A percentile compares a stretch with the other conserved stretches of the same genome.
phyloP scores from a whole-genome alignment of 1,140 invertebrate genomes.

The Pseudomyrmex dendroicus region DNA sequence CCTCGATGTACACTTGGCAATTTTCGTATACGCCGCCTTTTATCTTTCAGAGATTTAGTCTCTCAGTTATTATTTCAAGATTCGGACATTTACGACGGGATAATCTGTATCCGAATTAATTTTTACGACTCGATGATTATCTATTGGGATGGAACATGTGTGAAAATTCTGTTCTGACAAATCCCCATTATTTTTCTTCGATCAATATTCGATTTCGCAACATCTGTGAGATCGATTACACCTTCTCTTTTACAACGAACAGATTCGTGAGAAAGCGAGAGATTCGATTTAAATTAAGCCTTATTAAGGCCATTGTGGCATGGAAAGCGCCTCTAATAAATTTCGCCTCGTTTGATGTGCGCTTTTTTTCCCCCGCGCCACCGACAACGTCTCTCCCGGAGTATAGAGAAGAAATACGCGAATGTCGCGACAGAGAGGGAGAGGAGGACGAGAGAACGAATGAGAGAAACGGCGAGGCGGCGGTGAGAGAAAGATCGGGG shows the following conservation, averaged over 20 bases:
- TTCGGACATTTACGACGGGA: constrained; percentile 1
- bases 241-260: neutral
- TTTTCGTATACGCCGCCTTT: constrained; percentile 38
- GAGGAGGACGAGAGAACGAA: neutral
- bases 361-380: constrained; percentile 13
- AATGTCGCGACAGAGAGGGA: constrained; percentile 4
- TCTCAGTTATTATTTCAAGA: constrained; percentile 46
- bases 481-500: constrained; percentile 35
- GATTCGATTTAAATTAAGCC: constrained; percentile 66
- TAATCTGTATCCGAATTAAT: constrained; percentile 45
- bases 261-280: constrained; percentile 7
- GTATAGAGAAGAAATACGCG: neutral
- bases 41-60: constrained; percentile 40
- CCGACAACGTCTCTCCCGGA: neutral
- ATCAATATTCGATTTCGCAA: neutral
- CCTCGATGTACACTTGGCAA: constrained; percentile 27
- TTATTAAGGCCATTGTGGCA: constrained; percentile 67
- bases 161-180: neutral
- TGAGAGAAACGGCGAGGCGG: constrained; percentile 23
- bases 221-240: neutral
- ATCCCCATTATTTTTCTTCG: neutral
- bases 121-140: constrained; percentile 23
- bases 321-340: constrained; percentile 56
- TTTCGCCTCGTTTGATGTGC: constrained; percentile 59
- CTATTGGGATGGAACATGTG: no score